Evolutionary conservation across 2,113 vertebrate species (phyloP).

Genomic region (Rallus limicola): DNA sequence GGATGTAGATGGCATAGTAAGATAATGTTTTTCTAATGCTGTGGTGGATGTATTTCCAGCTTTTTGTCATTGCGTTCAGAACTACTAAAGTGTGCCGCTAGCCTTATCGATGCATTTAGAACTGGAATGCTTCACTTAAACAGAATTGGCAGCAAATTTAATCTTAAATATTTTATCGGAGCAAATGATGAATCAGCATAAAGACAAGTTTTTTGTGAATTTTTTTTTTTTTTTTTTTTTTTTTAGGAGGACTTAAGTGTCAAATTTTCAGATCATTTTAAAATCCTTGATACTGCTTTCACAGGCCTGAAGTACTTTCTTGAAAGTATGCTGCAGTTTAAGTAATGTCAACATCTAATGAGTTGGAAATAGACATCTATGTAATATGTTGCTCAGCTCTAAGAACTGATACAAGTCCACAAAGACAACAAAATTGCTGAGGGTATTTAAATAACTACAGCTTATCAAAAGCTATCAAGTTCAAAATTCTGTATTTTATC

Average conservation of each 20-base stretch:
- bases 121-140: not conserved
- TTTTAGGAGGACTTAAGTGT: not conserved
- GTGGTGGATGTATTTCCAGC: not conserved
- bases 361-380: not conserved
- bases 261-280: not conserved
- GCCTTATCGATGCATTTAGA: not conserved
- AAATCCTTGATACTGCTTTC: not conserved
- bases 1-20: not conserved
- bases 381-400: not conserved
- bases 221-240: too few species aligned
- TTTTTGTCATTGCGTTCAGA: not conserved
- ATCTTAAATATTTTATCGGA: not conserved
- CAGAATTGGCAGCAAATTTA: not conserved
- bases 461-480: not conserved
- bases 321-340: not conserved
- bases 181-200: not conserved
- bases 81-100: not conserved
- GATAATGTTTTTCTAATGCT: not conserved
- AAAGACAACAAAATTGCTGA: not conserved
- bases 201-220: not conserved
- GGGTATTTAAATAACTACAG: not conserved
- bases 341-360: not conserved
- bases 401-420: too few species aligned
- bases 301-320: not conserved
- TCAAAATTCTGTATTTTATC: not conserved